Evolutionary conservation across 2,113 vertebrate genomes (phyloP).

Genomic region (Microcebus griseorufus): DNA sequence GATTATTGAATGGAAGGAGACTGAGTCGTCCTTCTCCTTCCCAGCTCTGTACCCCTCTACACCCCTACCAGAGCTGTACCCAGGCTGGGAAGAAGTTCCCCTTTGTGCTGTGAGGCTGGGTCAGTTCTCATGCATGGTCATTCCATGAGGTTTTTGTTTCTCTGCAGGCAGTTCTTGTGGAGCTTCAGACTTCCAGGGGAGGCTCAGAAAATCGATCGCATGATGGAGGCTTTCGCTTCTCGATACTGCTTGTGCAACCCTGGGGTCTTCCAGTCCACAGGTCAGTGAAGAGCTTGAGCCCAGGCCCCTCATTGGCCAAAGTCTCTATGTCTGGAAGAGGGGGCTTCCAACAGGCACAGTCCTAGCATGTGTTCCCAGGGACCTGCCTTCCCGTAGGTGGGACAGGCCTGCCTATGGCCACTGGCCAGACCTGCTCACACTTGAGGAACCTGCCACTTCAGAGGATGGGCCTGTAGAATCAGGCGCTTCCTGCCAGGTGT

Average conservation of each 20-base stretch:
- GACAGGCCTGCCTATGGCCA: no score
- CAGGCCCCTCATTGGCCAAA: neutral
- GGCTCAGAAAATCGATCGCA: slow-evolving; percentile 98
- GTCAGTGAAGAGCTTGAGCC: slow-evolving; percentile 80
- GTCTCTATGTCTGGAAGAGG: neutral
- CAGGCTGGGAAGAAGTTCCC: neutral
- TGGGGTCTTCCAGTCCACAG: slow-evolving; percentile 98
- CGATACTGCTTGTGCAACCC: slow-evolving; percentile 98
- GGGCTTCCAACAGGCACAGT: neutral
- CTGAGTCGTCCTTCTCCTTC: neutral
- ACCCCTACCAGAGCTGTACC: neutral
- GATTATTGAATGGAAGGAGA: neutral
- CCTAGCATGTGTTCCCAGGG: neutral
- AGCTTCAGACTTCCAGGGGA: slow-evolving; percentile 97
- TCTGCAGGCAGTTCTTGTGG: slow-evolving; percentile 96
- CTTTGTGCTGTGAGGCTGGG: neutral
- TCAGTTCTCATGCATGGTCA: fast-evolving
- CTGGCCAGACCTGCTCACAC: neutral
- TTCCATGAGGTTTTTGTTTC: fast-evolving
- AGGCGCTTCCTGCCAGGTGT: neutral
- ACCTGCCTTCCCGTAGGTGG: neutral
- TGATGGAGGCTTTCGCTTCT: slow-evolving; percentile 98
- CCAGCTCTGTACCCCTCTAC: neutral
- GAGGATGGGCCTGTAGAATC: neutral
- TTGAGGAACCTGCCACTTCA: neutral